Percentiles rank a stretch among this genome's conserved stretches.
Conservation (phyloP, 2,888 invertebrate species). For the Drosophila mimica region DNA sequence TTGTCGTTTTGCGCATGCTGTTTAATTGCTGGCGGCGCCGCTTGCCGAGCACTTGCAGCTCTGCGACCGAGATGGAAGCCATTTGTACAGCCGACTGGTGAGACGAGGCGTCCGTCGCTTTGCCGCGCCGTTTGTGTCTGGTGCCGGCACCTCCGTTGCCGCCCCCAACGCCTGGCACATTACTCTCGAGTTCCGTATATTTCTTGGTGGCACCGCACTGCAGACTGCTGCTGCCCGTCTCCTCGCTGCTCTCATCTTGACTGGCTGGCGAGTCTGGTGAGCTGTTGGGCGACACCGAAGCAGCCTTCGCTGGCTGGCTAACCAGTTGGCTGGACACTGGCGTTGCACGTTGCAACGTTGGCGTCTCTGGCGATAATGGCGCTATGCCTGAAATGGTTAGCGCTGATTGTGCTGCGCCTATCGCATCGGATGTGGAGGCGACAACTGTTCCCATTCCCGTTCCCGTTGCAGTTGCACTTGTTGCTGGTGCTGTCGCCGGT, state of each 20-base stretch:
- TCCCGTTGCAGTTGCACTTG: not conserved
- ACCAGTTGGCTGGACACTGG: conserved; percentile 11
- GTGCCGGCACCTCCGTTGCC: not conserved
- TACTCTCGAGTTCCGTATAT: conserved; percentile 75
- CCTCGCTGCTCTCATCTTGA: conserved; percentile 85
- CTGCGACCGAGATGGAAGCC: conserved; percentile 80
- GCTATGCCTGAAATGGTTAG: conserved; percentile 35
- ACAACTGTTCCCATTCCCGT: not conserved
- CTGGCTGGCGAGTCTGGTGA: conserved; percentile 83
- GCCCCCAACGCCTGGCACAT: conserved; percentile 23
- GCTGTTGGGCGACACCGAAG: conserved; percentile 72
- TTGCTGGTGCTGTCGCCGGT: not conserved
- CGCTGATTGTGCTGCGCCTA: conserved; percentile 11
- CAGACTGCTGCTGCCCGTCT: conserved; percentile 70
- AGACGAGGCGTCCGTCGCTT: conserved; percentile 84
- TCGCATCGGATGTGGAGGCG: not conserved
- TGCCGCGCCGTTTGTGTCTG: conserved; percentile 85
- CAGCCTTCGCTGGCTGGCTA: conserved; percentile 4
- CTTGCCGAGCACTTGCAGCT: conserved; percentile 70
- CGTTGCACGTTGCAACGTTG: conserved; percentile 8
- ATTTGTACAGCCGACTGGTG: conserved; percentile 60
- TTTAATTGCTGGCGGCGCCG: conserved; percentile 76
- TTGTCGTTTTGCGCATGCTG: conserved; percentile 72
- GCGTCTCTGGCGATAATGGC: conserved; percentile 44
- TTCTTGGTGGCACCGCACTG: conserved; percentile 77